Evolutionary conservation across 2,113 vertebrate genomes (phyloP).

Genomic region (Benitochromis conjunctus): DNA sequence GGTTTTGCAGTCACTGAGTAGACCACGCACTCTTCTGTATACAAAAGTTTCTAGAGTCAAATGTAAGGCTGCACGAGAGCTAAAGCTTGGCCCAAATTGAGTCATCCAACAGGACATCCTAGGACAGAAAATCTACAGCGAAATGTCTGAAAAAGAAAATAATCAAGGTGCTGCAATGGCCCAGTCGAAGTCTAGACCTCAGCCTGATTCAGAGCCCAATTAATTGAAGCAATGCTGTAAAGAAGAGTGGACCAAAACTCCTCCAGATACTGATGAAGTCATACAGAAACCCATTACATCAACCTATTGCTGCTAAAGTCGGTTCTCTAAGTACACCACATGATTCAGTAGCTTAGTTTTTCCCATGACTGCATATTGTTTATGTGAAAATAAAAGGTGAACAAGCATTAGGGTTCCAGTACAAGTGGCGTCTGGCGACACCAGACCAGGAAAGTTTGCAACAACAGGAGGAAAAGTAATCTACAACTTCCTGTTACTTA

Average conservation of each 20-base stretch:
- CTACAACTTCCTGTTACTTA: background rate
- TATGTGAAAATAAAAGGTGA: background rate
- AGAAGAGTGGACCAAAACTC: background rate
- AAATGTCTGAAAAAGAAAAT: background rate
- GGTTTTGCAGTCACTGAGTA: background rate
- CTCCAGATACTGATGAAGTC: background rate
- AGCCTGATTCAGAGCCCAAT: background rate
- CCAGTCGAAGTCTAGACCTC: background rate
- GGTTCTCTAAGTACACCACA: background rate
- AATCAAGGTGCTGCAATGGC: background rate
- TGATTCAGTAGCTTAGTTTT: background rate
- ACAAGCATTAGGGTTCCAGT: background rate
- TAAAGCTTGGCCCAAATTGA: background rate
- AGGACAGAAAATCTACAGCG: background rate
- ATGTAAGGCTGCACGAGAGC: accelerated
- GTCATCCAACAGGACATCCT: background rate
- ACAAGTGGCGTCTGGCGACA: background rate
- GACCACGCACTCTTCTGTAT: background rate
- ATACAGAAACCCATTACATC: accelerated
- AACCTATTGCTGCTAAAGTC: background rate
- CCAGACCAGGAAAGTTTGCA: accelerated
- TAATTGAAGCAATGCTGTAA: background rate
- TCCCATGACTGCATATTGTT: background rate
- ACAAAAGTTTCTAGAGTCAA: background rate
- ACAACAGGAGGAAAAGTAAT: background rate